A percentile compares a stretch with the other conserved stretches of the same genome.
Evolutionary conservation across 1,140 invertebrate species (phyloP).

Genomic region (Drosophila cardini): DNA sequence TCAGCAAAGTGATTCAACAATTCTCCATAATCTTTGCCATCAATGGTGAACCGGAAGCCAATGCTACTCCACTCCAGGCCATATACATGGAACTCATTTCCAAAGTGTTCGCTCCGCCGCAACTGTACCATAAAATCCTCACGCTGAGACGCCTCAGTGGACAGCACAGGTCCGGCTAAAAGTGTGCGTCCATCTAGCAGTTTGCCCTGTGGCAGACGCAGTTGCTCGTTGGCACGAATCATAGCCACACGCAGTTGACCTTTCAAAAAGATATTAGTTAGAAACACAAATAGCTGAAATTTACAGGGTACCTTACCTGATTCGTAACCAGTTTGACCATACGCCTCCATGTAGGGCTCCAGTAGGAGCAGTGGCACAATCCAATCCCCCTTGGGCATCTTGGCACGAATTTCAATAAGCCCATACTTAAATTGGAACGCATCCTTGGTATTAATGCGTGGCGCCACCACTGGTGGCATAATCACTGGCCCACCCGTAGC

Average conservation of each 20-base stretch:
- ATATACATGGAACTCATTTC: slow-evolving; percentile 87
- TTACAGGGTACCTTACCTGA: slow-evolving; percentile 35
- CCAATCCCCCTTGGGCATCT: slow-evolving; percentile 66
- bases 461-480: slow-evolving; percentile 64
- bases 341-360: slow-evolving; percentile 60
- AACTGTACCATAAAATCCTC: slow-evolving; percentile 62
- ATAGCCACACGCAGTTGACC: slow-evolving; percentile 85
- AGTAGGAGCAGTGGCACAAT: slow-evolving; percentile 74
- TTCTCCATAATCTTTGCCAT: slow-evolving; percentile 83
- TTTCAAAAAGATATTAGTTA: slow-evolving; percentile 84
- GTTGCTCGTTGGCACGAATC: slow-evolving; percentile 85
- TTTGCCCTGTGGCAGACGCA: slow-evolving; percentile 69
- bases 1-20: slow-evolving; percentile 85
- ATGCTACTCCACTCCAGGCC: slow-evolving; percentile 87
- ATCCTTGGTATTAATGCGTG: slow-evolving; percentile 63
- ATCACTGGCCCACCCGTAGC: slow-evolving; percentile 60
- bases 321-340: slow-evolving; percentile 69
- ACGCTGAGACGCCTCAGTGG: slow-evolving; percentile 56
- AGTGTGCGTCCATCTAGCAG: slow-evolving; percentile 68
- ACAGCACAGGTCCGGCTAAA: slow-evolving; percentile 82
- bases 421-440: slow-evolving; percentile 69
- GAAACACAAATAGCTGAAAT: slow-evolving; percentile 23
- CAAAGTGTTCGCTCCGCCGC: slow-evolving; percentile 77
- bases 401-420: slow-evolving; percentile 62
- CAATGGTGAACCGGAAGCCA: slow-evolving; percentile 85